Evolutionary conservation across 2,888 invertebrate genomes (phyloP).

Genomic region (Ochropleura plecta): DNA sequence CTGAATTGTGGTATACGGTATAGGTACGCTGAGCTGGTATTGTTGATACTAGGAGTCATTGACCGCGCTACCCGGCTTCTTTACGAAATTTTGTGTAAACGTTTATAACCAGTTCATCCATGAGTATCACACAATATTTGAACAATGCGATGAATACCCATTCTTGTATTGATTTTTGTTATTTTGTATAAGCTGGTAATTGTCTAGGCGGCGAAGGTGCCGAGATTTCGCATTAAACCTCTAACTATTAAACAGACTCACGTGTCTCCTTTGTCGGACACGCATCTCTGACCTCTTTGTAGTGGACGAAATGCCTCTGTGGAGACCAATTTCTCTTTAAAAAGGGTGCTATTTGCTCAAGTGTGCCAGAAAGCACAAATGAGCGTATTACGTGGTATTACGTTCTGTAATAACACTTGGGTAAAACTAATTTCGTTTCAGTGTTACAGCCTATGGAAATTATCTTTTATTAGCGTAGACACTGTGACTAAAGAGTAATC

Average conservation of each 20-base stretch:
- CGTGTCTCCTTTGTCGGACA: slow-evolving; percentile 74
- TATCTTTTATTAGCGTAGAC: slow-evolving; percentile 40
- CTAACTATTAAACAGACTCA: slow-evolving; percentile 79
- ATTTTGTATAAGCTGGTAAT: slow-evolving; percentile 78
- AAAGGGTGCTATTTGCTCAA: slow-evolving; percentile 77
- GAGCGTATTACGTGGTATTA: slow-evolving; percentile 66
- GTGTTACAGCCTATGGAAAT: slow-evolving; percentile 31
- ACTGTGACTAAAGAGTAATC: slow-evolving; percentile 36
- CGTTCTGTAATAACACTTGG: slow-evolving; percentile 67
- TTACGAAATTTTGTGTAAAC: slow-evolving; percentile 51
- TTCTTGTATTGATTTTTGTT: slow-evolving; percentile 79
- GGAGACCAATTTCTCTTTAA: slow-evolving; percentile 72
- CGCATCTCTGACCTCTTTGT: slow-evolving; percentile 71
- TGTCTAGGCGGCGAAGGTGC: slow-evolving; percentile 66
- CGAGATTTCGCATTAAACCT: slow-evolving; percentile 77
- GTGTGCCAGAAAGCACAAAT: slow-evolving; percentile 66
- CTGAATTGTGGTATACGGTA: slow-evolving; percentile 35
- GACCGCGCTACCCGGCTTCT: slow-evolving; percentile 48
- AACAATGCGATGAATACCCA: slow-evolving; percentile 63
- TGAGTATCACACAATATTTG: slow-evolving; percentile 64
- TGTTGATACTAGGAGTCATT: slow-evolving; percentile 56
- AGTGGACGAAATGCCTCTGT: slow-evolving; percentile 68
- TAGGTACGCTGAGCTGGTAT: slow-evolving; percentile 18
- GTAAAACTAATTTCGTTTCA: slow-evolving; percentile 65
- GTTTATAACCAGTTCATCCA: slow-evolving; percentile 59